Conservation (phyloP, 2,113 vertebrate species). For the Nycticryphes semicollaris region DNA sequence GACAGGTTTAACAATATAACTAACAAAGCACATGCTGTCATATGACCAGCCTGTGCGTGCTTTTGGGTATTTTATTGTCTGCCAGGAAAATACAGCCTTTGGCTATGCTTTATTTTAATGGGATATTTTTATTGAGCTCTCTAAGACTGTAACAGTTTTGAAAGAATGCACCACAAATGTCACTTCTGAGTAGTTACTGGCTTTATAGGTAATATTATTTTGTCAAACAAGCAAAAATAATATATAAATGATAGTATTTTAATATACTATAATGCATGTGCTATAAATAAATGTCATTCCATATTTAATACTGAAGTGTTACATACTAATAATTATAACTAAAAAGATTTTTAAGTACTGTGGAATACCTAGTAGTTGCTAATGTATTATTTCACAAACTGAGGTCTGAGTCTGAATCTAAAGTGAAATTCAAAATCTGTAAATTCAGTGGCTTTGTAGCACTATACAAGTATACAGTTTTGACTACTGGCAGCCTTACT, state of each 20-base stretch:
- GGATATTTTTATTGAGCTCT: constrained; percentile 73
- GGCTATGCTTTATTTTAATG: constrained; percentile 74
- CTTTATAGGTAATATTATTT: constrained; percentile 73
- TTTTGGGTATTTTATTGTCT: constrained; percentile 51
- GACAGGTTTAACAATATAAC: constrained; percentile 57
- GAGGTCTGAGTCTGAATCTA: not conserved
- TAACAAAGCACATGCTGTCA: constrained; percentile 40
- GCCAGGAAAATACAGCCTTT: constrained; percentile 64
- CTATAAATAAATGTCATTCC: constrained; percentile 59
- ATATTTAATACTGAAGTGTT: constrained; percentile 48
- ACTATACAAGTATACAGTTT: not conserved
- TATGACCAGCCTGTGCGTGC: constrained; percentile 38
- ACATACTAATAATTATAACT: constrained; percentile 72
- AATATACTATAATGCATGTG: constrained; percentile 38
- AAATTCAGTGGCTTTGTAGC: not conserved
- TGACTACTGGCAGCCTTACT: not conserved
- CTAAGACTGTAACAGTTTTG: constrained; percentile 64
- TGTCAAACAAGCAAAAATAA: constrained; percentile 63
- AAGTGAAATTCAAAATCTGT: not conserved
- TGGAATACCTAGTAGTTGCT: not conserved
- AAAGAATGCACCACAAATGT: constrained; percentile 70
- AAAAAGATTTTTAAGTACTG: not conserved
- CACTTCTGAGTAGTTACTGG: constrained; percentile 62
- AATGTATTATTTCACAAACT: not conserved
- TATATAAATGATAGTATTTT: constrained; percentile 36